Evolutionary conservation across 2,888 invertebrate species (phyloP), one percentile per base, ranked within the genome.

Genomic region (Geotrupes spiniger): DNA sequence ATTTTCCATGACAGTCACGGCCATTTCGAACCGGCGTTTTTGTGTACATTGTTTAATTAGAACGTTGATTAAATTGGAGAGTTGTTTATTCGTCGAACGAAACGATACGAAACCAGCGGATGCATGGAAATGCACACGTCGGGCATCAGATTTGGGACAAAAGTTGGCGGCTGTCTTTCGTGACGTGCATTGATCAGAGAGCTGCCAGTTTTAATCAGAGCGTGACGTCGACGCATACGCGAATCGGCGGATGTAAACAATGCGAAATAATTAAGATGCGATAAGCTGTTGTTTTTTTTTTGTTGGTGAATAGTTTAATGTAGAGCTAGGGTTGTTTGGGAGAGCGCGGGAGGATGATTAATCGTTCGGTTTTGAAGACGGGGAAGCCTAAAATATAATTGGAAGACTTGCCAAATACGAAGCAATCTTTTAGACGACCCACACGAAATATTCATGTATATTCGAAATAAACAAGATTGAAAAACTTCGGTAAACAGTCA

Each of bases 31-130:
- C 21, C 21, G 21, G 21, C 10, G 14, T 33, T 12, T 33, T 33
- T 33, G 33, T 33, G 15, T 33, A 33, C 33, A 33, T 33, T 33
- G 33, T 33, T 33, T 33, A 12, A 33, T 33, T 33, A 33, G 12
- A 14, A 15, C 33, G 33, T 33, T 33, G 15, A 33, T 33, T 33
- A 33, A 33, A 33, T 33, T 33, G 33, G 33, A 3, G 14, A 33
- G 12, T 15, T 33, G 33, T 33, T 33, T 33, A 33, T 33, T 33
- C 15, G 33, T 33, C 9, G 14, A 33, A 33, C 11, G 33, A 33
- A 33, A 33, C 33, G 33, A 9, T 14, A 14, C 14, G n/a, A 33
- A n/a, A 12, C 3, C 31, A 12, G 8, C 12, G 12, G 14, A 33
- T 10, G 8, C 33, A 33, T 10, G 31, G 3, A 11, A 8, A 33